These are phyloP conservation scores for Sylvia borin DNA, from an alignment of 2,797 vertebrate genomes.

Conservation along the genomic window DNA sequence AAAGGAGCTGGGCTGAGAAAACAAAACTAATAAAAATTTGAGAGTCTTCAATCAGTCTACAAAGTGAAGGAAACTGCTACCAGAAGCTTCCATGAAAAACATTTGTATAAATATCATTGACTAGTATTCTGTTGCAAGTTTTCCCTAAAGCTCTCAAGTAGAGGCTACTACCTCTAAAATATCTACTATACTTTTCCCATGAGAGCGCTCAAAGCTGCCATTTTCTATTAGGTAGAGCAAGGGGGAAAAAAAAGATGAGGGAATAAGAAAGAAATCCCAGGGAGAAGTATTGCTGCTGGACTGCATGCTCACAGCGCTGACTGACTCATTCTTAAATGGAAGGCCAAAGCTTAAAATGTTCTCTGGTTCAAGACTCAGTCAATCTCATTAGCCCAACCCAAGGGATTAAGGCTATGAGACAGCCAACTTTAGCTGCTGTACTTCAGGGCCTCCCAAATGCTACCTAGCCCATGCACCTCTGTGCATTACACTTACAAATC, in stretches of 20 bases:
- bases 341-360: not conserved
- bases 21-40: not conserved
- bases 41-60: not conserved
- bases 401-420: not conserved
- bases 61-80: not conserved
- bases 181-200: not conserved
- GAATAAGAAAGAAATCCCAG: conserved; percentile 9
- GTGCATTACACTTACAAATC: rapidly evolving
- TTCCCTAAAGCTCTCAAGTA: not conserved
- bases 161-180: not conserved
- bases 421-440: not conserved
- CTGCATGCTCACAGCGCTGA: not conserved
- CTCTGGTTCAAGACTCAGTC: not conserved
- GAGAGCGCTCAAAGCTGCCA: not conserved
- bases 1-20: not conserved
- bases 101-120: not conserved
- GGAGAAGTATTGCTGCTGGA: not conserved
- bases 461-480: not conserved
- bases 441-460: not conserved
- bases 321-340: not conserved
- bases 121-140: not conserved
- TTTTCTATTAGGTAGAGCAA: not conserved
- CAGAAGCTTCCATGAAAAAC: not conserved
- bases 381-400: not conserved
- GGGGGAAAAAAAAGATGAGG: rapidly evolving